A percentile compares a stretch with the other conserved stretches of the same genome.
phyloP scores from a whole-genome alignment of 1,140 invertebrate species.

The Drosophila cardini region DNA sequence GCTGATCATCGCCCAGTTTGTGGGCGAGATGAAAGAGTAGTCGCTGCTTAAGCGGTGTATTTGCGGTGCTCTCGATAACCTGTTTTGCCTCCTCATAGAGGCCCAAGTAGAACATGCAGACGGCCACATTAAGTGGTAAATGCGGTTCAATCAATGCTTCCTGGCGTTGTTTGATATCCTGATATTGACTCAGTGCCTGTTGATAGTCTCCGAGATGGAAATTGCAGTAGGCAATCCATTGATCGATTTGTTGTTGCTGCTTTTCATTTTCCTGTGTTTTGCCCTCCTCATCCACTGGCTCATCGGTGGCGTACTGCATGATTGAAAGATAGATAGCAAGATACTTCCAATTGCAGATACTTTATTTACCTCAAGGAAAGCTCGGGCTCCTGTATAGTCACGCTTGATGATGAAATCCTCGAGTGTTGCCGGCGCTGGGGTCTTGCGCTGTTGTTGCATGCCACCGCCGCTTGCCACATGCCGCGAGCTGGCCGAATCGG shows the following conservation, averaged over 20 bases:
- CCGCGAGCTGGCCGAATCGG: constrained; percentile 86
- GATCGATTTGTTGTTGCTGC: constrained; percentile 87
- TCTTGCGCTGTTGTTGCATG: constrained; percentile 62
- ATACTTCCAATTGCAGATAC: constrained; percentile 1
- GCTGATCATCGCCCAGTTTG: constrained; percentile 95
- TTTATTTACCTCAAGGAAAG: constrained; percentile 91
- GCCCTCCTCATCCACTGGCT: constrained; percentile 85
- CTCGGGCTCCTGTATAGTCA: constrained; percentile 97
- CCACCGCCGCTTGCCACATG: constrained; percentile 72
- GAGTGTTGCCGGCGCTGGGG: constrained; percentile 89
- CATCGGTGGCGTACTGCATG: constrained; percentile 76
- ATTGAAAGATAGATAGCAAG: constrained; percentile 2
- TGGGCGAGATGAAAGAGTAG: constrained; percentile 97
- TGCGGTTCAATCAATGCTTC: constrained; percentile 79
- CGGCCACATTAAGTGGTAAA: constrained; percentile 92
- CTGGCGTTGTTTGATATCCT: constrained; percentile 85
- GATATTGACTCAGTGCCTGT: constrained; percentile 91
- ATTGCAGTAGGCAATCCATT: constrained; percentile 97
- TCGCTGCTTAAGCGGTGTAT: constrained; percentile 88
- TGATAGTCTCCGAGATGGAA: constrained; percentile 98
- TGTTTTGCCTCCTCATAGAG: constrained; percentile 89
- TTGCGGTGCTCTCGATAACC: constrained; percentile 86
- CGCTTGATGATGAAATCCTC: constrained; percentile 95
- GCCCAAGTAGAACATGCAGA: constrained; percentile 98
- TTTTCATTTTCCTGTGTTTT: constrained; percentile 86